These are phyloP conservation scores for Tapera naevia DNA, from an alignment of 2,797 vertebrate species.

Conservation along the genomic window DNA sequence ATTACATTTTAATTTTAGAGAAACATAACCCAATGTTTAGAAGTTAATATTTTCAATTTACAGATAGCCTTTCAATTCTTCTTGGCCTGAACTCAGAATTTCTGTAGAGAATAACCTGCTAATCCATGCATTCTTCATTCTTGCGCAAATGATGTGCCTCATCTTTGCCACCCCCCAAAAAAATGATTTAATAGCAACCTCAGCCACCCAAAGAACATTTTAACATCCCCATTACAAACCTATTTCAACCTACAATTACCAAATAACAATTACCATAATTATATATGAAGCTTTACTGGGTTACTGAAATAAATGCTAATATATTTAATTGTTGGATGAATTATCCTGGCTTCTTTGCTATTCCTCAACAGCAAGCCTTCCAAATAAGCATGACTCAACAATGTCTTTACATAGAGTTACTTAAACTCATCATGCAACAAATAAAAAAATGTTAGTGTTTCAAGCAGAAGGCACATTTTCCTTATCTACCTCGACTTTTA, in stretches of 20 bases:
- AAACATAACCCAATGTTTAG: neutral
- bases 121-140: neutral
- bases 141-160: neutral
- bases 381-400: conserved; percentile 11
- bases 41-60: neutral
- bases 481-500: neutral
- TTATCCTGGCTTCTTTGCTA: conserved; percentile 40
- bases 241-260: conserved; percentile 41
- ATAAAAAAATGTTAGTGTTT: neutral
- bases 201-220: neutral
- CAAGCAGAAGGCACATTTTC: neutral
- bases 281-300: neutral
- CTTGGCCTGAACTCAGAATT: neutral
- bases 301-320: conserved; percentile 57
- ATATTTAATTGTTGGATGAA: conserved; percentile 41
- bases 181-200: neutral
- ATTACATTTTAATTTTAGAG: neutral
- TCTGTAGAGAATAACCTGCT: neutral
- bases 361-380: conserved; percentile 33
- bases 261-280: conserved; percentile 54
- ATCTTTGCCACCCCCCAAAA: neutral
- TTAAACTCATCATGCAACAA: neutral
- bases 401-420: neutral
- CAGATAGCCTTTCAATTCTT: neutral
- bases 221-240: neutral